Percentiles rank a stretch among this genome's conserved stretches.
Conservation (phyloP, 1,140 invertebrate species). For the Solen grandis region DNA sequence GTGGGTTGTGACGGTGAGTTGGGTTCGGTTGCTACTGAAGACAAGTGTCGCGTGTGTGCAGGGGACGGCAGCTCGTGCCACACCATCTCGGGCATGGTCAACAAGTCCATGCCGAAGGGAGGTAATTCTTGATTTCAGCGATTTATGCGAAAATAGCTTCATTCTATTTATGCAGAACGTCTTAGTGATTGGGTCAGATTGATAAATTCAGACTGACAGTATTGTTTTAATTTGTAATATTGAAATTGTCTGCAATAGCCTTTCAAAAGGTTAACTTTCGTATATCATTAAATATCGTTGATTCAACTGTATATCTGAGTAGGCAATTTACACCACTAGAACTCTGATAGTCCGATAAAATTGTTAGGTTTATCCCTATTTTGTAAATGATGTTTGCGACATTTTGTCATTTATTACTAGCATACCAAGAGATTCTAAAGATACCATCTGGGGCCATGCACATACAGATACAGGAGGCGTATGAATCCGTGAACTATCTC, state of each 20-base stretch:
- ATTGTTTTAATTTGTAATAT: too few species aligned
- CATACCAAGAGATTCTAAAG: constrained; percentile 82
- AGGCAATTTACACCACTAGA: too few species aligned
- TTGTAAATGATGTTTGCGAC: background rate
- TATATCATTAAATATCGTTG: too few species aligned
- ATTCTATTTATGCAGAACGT: too few species aligned
- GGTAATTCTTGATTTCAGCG: too few species aligned
- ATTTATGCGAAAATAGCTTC: too few species aligned
- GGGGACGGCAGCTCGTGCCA: constrained; percentile 91
- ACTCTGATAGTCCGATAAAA: too few species aligned
- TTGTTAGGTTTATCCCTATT: background rate
- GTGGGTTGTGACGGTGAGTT: constrained; percentile 94
- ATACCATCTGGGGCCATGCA: constrained; percentile 77
- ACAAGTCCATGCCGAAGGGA: constrained; percentile 71
- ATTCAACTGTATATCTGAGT: too few species aligned
- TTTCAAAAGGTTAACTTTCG: too few species aligned
- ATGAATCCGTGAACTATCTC: constrained; percentile 75
- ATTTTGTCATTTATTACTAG: constrained; percentile 76
- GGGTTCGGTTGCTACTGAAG: constrained; percentile 87
- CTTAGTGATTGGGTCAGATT: too few species aligned
- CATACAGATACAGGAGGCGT: constrained; percentile 70
- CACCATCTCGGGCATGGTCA: constrained; percentile 70
- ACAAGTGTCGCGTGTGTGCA: constrained; percentile 92
- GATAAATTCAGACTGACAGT: too few species aligned
- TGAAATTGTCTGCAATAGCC: too few species aligned